Percentiles rank a stretch among this genome's conserved stretches.
Conservation (phyloP, 2,113 vertebrate species). For the Odocoileus hemionus region DNA sequence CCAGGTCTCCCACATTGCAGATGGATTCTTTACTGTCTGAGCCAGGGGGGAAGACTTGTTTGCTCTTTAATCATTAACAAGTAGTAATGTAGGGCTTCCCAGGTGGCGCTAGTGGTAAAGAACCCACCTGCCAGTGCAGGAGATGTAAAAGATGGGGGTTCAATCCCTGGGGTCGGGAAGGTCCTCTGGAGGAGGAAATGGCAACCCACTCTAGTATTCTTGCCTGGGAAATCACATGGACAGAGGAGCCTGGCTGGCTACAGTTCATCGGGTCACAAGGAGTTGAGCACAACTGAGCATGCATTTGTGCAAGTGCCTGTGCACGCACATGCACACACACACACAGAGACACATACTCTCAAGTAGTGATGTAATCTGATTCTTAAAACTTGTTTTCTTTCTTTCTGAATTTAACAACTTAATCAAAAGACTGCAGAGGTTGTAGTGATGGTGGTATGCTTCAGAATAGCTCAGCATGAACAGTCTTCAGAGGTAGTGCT, state of each 20-base stretch:
- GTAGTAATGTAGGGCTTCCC: not conserved
- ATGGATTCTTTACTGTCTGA: not conserved
- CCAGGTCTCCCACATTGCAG: not conserved
- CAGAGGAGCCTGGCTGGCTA: not conserved
- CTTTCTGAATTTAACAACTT: not conserved
- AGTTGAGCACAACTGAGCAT: not conserved
- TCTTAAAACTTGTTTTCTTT: not conserved
- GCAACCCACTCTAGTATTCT: not conserved
- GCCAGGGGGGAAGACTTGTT: not conserved
- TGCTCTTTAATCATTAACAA: not conserved
- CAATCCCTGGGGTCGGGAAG: not conserved
- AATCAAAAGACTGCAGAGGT: not conserved
- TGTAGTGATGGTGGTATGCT: not conserved
- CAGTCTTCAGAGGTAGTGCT: not conserved
- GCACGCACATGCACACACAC: rapidly evolving
- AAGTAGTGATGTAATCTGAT: not conserved
- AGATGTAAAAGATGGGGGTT: not conserved
- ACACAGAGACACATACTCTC: not conserved
- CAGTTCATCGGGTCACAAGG: not conserved
- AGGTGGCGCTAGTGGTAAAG: not conserved
- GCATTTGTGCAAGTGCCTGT: not conserved
- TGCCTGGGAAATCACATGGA: not conserved
- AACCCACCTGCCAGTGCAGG: not conserved
- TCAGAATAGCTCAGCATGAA: not conserved
- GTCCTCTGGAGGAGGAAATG: not conserved